Conservation (phyloP, 2,888 invertebrate genomes). For the Oscheius sp. region DNA sequence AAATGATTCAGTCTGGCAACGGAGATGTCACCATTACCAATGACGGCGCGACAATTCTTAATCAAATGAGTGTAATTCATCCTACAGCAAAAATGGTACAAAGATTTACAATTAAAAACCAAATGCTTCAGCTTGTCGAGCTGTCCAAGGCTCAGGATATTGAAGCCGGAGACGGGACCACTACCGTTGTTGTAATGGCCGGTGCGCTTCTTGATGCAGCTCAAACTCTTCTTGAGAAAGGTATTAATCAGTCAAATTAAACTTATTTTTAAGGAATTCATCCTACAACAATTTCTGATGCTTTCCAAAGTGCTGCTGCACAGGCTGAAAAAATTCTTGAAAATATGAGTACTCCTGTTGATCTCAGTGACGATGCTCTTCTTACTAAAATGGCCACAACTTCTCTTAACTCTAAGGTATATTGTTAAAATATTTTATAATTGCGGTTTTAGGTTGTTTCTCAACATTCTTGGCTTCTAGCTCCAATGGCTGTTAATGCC, state of each 20-base stretch:
- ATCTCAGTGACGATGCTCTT: constrained; percentile 85
- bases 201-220: constrained; percentile 94
- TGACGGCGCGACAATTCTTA: constrained; percentile 98
- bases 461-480: constrained; percentile 92
- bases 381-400: constrained; percentile 95
- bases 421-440: neutral
- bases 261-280: constrained; percentile 81
- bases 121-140: constrained; percentile 84
- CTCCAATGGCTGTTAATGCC: constrained; percentile 96
- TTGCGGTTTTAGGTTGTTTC: constrained; percentile 84
- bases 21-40: constrained; percentile 99
- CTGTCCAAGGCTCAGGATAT: constrained; percentile 95
- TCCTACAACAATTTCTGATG: constrained; percentile 94
- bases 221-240: constrained; percentile 86
- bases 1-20: constrained; percentile 97
- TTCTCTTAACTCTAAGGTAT: constrained; percentile 90
- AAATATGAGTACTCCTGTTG: constrained; percentile 84
- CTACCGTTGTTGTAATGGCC: constrained; percentile 92
- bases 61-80: constrained; percentile 97
- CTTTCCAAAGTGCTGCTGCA: constrained; percentile 84
- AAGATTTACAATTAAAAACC: no score
- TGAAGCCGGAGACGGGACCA: constrained; percentile 99
- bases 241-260: constrained; percentile 56
- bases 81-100: constrained; percentile 97
- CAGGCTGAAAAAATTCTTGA: constrained; percentile 82